Conservation (phyloP, 2,797 vertebrate genomes). For the Arctocebus calabarensis region DNA sequence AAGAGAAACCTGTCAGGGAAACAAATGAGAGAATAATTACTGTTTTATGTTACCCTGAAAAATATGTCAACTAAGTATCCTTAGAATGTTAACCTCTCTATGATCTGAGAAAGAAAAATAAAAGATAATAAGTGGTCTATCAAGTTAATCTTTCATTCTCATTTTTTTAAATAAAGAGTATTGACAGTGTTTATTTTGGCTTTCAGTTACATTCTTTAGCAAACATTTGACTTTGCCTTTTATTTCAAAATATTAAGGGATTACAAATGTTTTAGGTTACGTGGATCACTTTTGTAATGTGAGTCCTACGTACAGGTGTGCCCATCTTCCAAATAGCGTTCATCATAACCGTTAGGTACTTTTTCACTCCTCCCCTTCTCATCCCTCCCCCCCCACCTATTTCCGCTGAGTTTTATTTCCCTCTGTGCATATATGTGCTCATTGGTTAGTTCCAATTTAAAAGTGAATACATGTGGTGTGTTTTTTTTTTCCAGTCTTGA, state of each 20-base stretch:
- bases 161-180: constrained; percentile 55
- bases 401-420: too few relatives aligned
- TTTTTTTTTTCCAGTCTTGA: too few relatives aligned
- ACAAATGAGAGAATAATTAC: constrained; percentile 56
- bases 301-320: too few relatives aligned
- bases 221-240: constrained; percentile 36
- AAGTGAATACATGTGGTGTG: too few relatives aligned
- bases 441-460: too few relatives aligned
- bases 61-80: constrained; percentile 9
- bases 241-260: background rate
- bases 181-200: constrained; percentile 56
- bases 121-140: background rate
- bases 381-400: too few relatives aligned
- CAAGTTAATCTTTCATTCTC: constrained; percentile 18
- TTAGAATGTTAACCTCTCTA: constrained; percentile 29
- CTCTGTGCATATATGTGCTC: too few relatives aligned
- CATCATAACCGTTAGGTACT: too few relatives aligned
- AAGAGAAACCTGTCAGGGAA: constrained; percentile 54
- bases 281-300: too few relatives aligned
- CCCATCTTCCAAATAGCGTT: too few relatives aligned
- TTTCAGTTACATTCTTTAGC: constrained; percentile 45
- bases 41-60: background rate
- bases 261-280: too few relatives aligned
- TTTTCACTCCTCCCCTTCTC: too few relatives aligned
- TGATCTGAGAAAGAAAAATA: constrained; percentile 45